Evolutionary conservation across 2,113 vertebrate species (phyloP), one percentile per base, ranked within the genome.

Genomic region (Scortum barcoo): DNA sequence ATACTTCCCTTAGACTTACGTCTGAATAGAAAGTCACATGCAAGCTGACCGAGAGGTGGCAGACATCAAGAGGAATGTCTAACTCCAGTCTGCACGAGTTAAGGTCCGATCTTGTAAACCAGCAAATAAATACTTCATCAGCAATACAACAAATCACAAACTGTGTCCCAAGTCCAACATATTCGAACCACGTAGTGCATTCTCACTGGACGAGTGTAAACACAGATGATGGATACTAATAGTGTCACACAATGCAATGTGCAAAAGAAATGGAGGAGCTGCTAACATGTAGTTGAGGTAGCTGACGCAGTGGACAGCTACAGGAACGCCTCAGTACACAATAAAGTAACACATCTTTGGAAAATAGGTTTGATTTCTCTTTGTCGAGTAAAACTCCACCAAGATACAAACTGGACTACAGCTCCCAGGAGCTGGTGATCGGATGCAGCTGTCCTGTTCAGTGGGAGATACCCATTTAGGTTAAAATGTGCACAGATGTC

Each of bases 21-120:
- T 80, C 70, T 81, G 79, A 88, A 69, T 56, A 26, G 22, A 65
- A 85, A 56, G 33, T 68, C 22, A 42, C 33, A 72, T 51, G 22
- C 24, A 20, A 20, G 38, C 50, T 50, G 40, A 61, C 53, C 14
- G 40, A 48, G 28, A 69, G 10, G 20, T 19, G 8, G 56, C 42
- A 77, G 80, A 76, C 71, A 82, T 58, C 19, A 75, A 54, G 44
- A 40, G 56, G 78, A 69, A 86, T 2, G 26, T 73, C 30, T 46
- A 12, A n/a, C n/a, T 58, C 56, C 28, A 0, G 24, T 53, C 42
- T 38, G 67, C 51, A 66, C 0, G 2, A 60, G 60, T 58, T 19
- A 38, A 38, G 20, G 66, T 58, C 57, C 3, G 36, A 38, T 30
- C 38, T 61, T 60, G 24, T 81, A 75, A 91, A 78, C 67, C 68